Base-by-base conservation (phyloP, 2,797 vertebrate species). In the Acrossocheilus fasciatus region DNA sequence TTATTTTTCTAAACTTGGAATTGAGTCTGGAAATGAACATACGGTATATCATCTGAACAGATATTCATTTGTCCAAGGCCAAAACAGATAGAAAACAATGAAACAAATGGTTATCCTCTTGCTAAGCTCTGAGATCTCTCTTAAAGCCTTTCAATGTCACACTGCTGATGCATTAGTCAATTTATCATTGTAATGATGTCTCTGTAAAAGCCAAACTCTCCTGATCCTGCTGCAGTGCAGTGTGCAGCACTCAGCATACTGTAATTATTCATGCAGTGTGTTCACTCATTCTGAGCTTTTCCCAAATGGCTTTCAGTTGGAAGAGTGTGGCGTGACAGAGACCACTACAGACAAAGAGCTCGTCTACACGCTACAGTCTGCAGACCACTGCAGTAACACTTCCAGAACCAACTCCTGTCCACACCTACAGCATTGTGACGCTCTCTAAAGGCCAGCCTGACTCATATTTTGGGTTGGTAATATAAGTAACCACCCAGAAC, bases 191-290 rank as follows among this genome's bases (percentile, higher is more conserved):
- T 85, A 83, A 81, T 75, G 62, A 34, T 41, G 69, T 77, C 6
- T 39, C 41, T 62, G 18, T 84, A 57, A 89, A 75, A 86, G 83
- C 76, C 54, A 64, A 57, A 81, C 52, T 36, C 34, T 54, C 70
- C 30, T 59, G 81, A 36, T 87, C 45, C 15, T 81, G 70, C 80
- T 82, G 41, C 78, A 81, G 59, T 81, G 78, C 57, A 26, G 76
- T 43, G 70, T 17, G 74, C 34, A 77, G 75, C 75, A 76, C 74
- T 76, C 83, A 68, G 66, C 14, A 8, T 68, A 78, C 64, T 34
- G 84, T 80, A 68, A 91, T 90, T 88, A 87, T 87, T 90, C 87
- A 91, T 88, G 86, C 75, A 73, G 72, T 52, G 41, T 85, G 88
- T 77, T 87, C 89, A 84, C 78, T 47, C 12, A 62, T 86, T 79